These are phyloP conservation scores for Enteromius radiatus DNA, from an alignment of 2,797 vertebrate genomes.

Conservation along the genomic window DNA sequence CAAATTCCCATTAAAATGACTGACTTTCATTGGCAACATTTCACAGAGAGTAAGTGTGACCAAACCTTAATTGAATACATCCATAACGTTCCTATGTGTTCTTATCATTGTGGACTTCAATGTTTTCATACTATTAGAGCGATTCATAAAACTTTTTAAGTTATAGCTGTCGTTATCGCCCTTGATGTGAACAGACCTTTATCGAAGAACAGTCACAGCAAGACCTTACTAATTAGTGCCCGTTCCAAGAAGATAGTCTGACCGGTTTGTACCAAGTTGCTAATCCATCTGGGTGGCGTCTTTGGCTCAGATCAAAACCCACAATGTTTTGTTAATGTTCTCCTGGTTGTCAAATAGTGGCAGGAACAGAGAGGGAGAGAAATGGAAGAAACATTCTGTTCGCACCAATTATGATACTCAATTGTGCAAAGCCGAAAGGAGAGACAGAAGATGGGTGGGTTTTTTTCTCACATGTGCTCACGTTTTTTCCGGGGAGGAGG, in stretches of 20 bases:
- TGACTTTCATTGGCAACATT: not conserved
- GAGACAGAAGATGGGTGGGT: slow-evolving; percentile 63
- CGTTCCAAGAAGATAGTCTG: slow-evolving; percentile 46
- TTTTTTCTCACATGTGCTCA: slow-evolving; percentile 70
- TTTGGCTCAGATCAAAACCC: slow-evolving; percentile 56
- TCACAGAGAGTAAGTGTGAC: not conserved
- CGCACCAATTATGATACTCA: slow-evolving; percentile 58
- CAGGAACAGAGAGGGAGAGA: slow-evolving; percentile 23
- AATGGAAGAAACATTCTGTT: slow-evolving; percentile 45
- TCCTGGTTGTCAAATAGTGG: slow-evolving; percentile 9
- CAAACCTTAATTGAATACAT: not conserved
- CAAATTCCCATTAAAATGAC: not conserved
- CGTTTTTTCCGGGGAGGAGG: slow-evolving; percentile 71
- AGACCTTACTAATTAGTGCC: slow-evolving; percentile 20
- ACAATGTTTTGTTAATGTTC: slow-evolving; percentile 31
- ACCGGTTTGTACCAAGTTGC: slow-evolving; percentile 68
- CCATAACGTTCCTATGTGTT: not conserved
- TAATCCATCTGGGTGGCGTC: slow-evolving; percentile 64
- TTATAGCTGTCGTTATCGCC: not conserved
- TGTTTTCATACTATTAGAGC: not conserved
- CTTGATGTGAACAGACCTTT: not conserved
- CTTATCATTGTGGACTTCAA: not conserved
- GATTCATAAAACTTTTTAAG: not conserved
- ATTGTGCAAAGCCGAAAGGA: slow-evolving; percentile 50
- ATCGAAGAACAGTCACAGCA: slow-evolving; percentile 29